Base-by-base conservation (phyloP, 2,888 invertebrate species). In the Dasysyrphus tricinctus region DNA sequence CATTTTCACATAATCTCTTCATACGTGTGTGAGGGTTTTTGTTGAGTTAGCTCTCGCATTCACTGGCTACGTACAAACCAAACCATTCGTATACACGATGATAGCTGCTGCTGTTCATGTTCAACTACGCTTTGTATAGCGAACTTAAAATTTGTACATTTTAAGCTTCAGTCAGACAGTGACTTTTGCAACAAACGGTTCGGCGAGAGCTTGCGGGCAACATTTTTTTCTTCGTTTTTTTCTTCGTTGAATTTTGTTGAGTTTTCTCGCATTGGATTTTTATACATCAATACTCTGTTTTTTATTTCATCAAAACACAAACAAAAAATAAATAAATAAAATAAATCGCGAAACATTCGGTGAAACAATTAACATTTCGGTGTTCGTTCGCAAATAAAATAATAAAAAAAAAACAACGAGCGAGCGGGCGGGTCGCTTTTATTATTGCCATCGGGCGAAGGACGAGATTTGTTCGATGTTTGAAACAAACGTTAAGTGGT, bases 141-240 rank as follows among this genome's bases (percentile, higher is more conserved):
- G 81, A 86, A 86, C 75, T 86, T 83, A 80, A 79, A 75, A 61
- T 86, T 82, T 83, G 7, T 80, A 80, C 76, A 83, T 83, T 83
- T 87, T 80, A 87, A 87, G 87, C 87, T 87, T 87, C 87, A 87
- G 87, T 87, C 87, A 87, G 83, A 82, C 87, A 83, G 87, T 87
- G 87, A 87, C 87, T 87, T 87, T 87, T 87, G 83, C 87, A 87
- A 87, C 83, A 87, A 87, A 87, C 87, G 80, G 87, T 87, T 83
- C 87, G 76, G 76, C 51, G 56, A 80, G 83, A 76, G 83, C 79
- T 87, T 87, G 80, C 83, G 80, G 79, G 83, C 79, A 79, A 83
- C 83, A 79, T 80, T 87, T 87, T 87, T 87, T 87, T 83, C 67
- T 80, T 87, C 80, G 79, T 75, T 83, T 87, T 65, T 87, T 82